Conservation (phyloP, 2,888 invertebrate genomes). For the Maniola hyperantus region DNA sequence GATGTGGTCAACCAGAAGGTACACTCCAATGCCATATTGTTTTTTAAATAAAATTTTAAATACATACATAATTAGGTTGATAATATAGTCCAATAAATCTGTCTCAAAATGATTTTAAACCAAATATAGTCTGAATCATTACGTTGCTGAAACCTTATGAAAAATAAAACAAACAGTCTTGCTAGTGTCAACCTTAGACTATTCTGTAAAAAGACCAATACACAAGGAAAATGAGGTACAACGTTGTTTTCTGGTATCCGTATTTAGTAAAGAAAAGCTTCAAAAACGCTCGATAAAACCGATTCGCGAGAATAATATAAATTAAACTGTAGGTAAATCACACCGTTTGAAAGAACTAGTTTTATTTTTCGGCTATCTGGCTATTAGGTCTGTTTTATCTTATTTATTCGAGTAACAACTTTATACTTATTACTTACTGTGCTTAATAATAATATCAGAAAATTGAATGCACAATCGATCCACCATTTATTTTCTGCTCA, state of each 20-base stretch:
- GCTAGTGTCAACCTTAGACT: conserved; percentile 3
- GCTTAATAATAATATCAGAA: conserved; percentile 44
- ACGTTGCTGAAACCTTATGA: background rate
- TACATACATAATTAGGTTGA: no score
- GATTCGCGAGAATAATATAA: background rate
- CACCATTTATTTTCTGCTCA: conserved; percentile 51
- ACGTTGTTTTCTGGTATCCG: background rate
- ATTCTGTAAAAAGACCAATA: background rate
- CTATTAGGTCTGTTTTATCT: background rate
- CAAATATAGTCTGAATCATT: background rate
- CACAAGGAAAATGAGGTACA: background rate
- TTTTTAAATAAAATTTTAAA: background rate
- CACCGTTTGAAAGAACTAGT: conserved; percentile 1
- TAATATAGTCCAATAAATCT: no score
- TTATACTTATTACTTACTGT: conserved; percentile 45
- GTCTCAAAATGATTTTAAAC: no score
- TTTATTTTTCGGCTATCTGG: no score
- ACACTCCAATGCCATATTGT: background rate
- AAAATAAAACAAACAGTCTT: conserved; percentile 3
- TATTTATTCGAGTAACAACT: background rate
- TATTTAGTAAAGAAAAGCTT: background rate
- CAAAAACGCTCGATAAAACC: background rate
- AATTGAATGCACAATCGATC: conserved; percentile 47
- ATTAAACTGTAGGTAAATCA: background rate
- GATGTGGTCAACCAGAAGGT: background rate